These are phyloP conservation scores for Aricia agestis DNA, from an alignment of 1,140 invertebrate genomes.

Conservation along the genomic window DNA sequence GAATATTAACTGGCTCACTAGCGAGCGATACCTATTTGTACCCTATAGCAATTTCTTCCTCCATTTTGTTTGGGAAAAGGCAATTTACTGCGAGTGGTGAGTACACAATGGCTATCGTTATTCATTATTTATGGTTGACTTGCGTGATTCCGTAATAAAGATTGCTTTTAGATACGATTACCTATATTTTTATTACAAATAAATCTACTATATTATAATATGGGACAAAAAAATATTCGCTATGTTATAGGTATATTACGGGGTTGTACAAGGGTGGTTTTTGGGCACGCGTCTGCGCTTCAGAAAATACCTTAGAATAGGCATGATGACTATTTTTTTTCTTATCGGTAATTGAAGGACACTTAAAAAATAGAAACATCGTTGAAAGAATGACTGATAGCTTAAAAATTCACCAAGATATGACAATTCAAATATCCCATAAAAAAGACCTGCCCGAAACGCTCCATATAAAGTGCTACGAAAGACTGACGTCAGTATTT, in stretches of 20 bases:
- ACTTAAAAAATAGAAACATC: too few species aligned
- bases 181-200: neutral
- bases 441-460: too few species aligned
- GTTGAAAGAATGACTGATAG: too few species aligned
- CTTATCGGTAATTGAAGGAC: too few species aligned
- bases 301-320: too few species aligned
- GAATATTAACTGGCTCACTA: neutral
- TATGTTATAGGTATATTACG: neutral
- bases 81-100: neutral
- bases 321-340: too few species aligned
- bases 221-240: neutral
- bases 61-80: neutral
- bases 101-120: conserved; percentile 2
- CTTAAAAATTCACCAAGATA: too few species aligned
- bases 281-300: too few species aligned
- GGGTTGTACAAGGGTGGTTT: too few species aligned
- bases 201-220: neutral
- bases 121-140: conserved; percentile 3
- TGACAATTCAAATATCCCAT: too few species aligned
- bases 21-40: neutral
- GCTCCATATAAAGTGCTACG: too few species aligned
- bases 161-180: neutral
- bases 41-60: neutral
- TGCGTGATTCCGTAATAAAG: neutral
- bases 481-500: too few species aligned